Percentiles rank a stretch among this genome's conserved stretches.
Evolutionary conservation across 2,888 invertebrate genomes (phyloP).

Genomic region (Rhogogaster chlorosoma): DNA sequence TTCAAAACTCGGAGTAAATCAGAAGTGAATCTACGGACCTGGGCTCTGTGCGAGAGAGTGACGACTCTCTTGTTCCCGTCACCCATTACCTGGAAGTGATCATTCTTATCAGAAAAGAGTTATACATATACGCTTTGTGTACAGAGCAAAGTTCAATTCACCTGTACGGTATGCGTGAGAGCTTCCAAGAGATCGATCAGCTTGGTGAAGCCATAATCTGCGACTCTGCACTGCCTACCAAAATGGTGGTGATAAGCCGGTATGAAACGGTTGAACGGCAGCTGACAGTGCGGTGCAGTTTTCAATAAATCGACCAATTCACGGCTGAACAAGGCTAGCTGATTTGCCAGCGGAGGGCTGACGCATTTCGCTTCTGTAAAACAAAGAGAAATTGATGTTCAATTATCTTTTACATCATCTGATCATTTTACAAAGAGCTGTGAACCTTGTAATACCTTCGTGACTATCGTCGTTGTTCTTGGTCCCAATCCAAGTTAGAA

Average conservation of each 20-base stretch:
- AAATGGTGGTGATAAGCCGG: constrained; percentile 98
- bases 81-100: constrained; percentile 87
- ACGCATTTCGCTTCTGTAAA: constrained; percentile 79
- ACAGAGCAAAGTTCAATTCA: constrained; percentile 67
- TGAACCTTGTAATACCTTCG: constrained; percentile 68
- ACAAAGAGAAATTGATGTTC: neutral
- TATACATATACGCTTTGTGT: neutral
- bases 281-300: constrained; percentile 89
- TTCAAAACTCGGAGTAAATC: constrained; percentile 94
- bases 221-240: constrained; percentile 96
- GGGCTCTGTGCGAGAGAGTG: constrained; percentile 93
- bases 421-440: neutral
- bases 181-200: constrained; percentile 94
- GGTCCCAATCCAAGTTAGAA: constrained; percentile 77
- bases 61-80: constrained; percentile 92
- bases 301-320: constrained; percentile 93
- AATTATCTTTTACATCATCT: neutral
- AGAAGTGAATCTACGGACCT: constrained; percentile 93
- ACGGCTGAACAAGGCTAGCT: constrained; percentile 89
- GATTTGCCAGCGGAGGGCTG: constrained; percentile 85
- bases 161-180: constrained; percentile 92
- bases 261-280: constrained; percentile 92
- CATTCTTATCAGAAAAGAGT: constrained; percentile 15
- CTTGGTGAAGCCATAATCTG: constrained; percentile 97
- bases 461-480: constrained; percentile 68